phyloP scores from a whole-genome alignment of 2,797 vertebrate genomes.

The Garrulus glandarius region DNA sequence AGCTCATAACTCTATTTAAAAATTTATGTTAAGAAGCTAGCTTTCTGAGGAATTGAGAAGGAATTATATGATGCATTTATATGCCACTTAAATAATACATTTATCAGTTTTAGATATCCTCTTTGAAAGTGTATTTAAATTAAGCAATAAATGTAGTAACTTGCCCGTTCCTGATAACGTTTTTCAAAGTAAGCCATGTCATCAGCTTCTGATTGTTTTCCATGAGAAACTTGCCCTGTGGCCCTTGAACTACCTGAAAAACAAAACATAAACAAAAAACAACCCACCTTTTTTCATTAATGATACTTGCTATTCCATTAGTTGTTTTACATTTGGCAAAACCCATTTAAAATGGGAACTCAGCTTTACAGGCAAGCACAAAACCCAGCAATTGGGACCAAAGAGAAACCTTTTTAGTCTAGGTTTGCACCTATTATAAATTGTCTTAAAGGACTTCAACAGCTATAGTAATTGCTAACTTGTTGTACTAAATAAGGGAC shows the following conservation, averaged over 20 bases:
- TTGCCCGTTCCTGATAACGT: conserved; percentile 75
- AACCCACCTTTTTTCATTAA: background rate
- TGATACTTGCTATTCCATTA: background rate
- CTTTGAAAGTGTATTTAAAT: background rate
- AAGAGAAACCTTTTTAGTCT: background rate
- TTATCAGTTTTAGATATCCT: background rate
- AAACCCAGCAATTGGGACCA: background rate
- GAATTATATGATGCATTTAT: background rate
- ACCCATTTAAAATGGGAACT: background rate
- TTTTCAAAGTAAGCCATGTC: conserved; percentile 82
- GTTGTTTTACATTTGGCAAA: background rate
- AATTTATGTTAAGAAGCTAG: background rate
- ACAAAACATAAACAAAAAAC: background rate
- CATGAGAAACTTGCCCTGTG: conserved; percentile 46
- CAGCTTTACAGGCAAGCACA: background rate
- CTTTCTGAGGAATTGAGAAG: background rate
- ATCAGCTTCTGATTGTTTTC: conserved; percentile 69
- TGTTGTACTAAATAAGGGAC: background rate
- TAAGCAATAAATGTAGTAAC: conserved; percentile 21
- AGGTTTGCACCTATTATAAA: background rate
- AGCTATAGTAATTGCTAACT: background rate
- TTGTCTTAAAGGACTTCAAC: background rate
- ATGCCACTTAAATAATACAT: background rate
- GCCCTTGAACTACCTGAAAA: conserved; percentile 41
- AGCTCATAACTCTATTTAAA: background rate